Evolutionary conservation across 2,113 vertebrate genomes (phyloP).

Genomic region (Chinchilla lanigera): DNA sequence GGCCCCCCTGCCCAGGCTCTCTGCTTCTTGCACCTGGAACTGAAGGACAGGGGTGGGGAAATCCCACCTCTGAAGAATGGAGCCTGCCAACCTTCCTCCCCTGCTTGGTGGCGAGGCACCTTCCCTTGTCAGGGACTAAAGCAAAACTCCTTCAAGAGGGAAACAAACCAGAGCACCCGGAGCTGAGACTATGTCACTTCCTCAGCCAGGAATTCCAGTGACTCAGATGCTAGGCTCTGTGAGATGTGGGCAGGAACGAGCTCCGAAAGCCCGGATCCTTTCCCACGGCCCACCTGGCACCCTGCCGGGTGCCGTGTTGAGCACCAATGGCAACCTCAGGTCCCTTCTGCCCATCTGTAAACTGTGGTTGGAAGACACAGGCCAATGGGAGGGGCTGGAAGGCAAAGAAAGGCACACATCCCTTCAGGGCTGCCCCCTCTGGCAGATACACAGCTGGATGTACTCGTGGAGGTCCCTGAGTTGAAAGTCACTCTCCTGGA

Average conservation of each 20-base stretch:
- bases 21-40: not conserved
- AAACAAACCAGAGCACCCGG: conserved; percentile 2
- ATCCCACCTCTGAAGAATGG: conserved; percentile 25
- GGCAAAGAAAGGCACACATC: rapidly evolving
- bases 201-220: conserved; percentile 6
- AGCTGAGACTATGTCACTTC: not conserved
- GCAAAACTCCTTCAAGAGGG: conserved; percentile 15
- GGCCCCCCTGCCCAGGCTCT: not conserved
- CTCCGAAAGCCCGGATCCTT: not conserved
- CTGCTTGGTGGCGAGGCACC: not conserved
- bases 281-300: not conserved
- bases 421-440: not conserved
- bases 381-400: not conserved
- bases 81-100: not conserved
- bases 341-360: not conserved
- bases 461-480: not conserved
- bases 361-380: not conserved
- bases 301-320: not conserved
- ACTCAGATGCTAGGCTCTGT: not conserved
- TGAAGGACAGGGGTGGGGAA: conserved; percentile 7
- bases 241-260: not conserved
- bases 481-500: not conserved
- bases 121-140: conserved; percentile 41
- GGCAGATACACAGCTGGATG: not conserved
- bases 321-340: not conserved